phyloP scores from a whole-genome alignment of 2,888 invertebrate species.

The Oxycera nigricornis region DNA sequence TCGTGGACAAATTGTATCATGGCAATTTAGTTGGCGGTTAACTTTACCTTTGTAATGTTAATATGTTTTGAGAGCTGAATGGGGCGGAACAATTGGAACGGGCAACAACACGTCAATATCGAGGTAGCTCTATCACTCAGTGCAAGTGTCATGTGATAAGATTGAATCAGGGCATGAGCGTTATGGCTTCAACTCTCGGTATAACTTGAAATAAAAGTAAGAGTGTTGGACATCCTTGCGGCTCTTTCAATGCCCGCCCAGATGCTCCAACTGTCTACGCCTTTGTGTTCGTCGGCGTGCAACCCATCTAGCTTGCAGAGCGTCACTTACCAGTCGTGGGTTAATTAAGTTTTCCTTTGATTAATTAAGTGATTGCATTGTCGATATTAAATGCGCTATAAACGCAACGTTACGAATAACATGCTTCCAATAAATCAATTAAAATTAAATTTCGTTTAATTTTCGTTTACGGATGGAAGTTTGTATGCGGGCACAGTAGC shows the following conservation, averaged over 20 bases:
- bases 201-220: too few relatives aligned
- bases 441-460: slow-evolving; percentile 47
- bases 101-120: not conserved
- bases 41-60: slow-evolving; percentile 40
- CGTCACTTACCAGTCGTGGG: slow-evolving; percentile 47
- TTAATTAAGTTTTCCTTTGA: slow-evolving; percentile 52
- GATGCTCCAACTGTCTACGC: not conserved
- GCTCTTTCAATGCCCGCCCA: not conserved
- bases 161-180: too few relatives aligned
- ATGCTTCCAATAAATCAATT: slow-evolving; percentile 47
- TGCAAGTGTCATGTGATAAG: too few relatives aligned
- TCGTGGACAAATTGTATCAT: slow-evolving; percentile 48
- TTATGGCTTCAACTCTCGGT: too few relatives aligned
- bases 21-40: slow-evolving; percentile 50
- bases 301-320: slow-evolving; percentile 12
- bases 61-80: not conserved
- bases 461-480: slow-evolving; percentile 41
- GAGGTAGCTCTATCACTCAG: too few relatives aligned
- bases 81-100: not conserved
- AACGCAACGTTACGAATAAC: slow-evolving; percentile 45
- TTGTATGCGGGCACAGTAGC: slow-evolving; percentile 23
- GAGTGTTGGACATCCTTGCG: too few relatives aligned
- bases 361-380: slow-evolving; percentile 53
- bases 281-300: not conserved
- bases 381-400: slow-evolving; percentile 52